These are phyloP conservation scores for Thereva nobilitata DNA, from an alignment of 2,888 invertebrate genomes.

Conservation along the genomic window DNA sequence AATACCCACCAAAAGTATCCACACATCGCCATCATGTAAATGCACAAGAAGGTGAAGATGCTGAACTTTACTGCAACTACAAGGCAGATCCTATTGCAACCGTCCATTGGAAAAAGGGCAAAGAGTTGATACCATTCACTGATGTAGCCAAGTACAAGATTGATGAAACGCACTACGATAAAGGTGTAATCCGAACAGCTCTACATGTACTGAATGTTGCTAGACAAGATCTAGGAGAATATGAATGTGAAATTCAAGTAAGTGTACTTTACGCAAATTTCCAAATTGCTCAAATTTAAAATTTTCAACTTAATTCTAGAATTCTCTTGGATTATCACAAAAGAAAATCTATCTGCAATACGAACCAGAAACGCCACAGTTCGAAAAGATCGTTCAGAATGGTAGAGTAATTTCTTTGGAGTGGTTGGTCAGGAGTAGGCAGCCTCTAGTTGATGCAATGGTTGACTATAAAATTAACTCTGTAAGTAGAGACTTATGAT, in stretches of 20 bases:
- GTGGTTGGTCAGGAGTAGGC: slow-evolving; percentile 54
- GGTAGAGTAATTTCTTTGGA: slow-evolving; percentile 50
- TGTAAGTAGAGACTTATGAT: slow-evolving; percentile 45
- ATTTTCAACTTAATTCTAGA: slow-evolving; percentile 42
- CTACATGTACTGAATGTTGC: slow-evolving; percentile 70
- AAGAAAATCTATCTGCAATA: slow-evolving; percentile 49
- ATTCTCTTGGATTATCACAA: slow-evolving; percentile 51
- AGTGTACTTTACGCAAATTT: slow-evolving; percentile 4
- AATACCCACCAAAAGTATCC: slow-evolving; percentile 52
- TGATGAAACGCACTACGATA: slow-evolving; percentile 55
- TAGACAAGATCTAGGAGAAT: slow-evolving; percentile 72
- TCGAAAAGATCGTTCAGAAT: slow-evolving; percentile 48
- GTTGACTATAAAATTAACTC: slow-evolving; percentile 53
- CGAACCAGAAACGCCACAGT: slow-evolving; percentile 54
- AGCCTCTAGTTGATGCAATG: slow-evolving; percentile 53
- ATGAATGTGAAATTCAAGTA: slow-evolving; percentile 67
- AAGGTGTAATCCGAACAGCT: slow-evolving; percentile 59
- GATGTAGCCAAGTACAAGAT: slow-evolving; percentile 55
- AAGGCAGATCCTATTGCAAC: slow-evolving; percentile 51
- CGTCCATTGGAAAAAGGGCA: slow-evolving; percentile 49
- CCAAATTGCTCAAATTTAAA: not conserved
- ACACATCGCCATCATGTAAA: slow-evolving; percentile 55
- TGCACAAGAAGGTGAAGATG: slow-evolving; percentile 47
- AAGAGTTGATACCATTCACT: slow-evolving; percentile 45
- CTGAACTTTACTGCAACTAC: slow-evolving; percentile 54